Evolutionary conservation across 30 jellyfish, hydroid and myxozoan genomes (phyloP).

Genomic region (Hydractinia echinata): DNA sequence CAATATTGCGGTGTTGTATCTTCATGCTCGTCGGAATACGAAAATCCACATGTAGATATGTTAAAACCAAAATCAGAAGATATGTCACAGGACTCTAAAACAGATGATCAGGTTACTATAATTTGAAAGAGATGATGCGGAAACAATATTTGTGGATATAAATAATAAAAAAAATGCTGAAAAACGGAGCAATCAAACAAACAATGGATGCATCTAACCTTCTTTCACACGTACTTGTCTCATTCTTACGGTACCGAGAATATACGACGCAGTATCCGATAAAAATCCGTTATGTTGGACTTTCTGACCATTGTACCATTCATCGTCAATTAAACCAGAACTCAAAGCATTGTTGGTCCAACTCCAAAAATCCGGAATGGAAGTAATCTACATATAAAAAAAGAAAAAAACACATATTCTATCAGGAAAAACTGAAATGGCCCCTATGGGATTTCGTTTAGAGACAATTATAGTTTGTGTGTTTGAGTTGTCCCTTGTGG

Average conservation of each 20-base stretch:
- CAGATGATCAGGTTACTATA: too few species aligned
- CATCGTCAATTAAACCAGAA: conserved; percentile 45
- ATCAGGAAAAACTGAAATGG: too few species aligned
- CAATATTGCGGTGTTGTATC: conserved; percentile 30
- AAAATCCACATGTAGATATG: conserved; percentile 3
- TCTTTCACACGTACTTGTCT: conserved; percentile 56
- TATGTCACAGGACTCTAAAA: too few species aligned
- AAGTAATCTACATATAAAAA: conserved; percentile 2
- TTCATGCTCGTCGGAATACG: conserved; percentile 6
- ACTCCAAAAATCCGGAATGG: conserved; percentile 48
- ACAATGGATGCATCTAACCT: conserved; percentile 26
- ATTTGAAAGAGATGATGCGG: too few species aligned
- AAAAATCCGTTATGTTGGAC: conserved; percentile 40
- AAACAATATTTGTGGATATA: too few species aligned
- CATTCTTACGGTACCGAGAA: conserved; percentile 64
- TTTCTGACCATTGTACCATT: conserved; percentile 42
- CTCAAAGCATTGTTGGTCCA: conserved; percentile 49
- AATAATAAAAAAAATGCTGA: neutral
- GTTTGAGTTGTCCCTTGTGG: too few species aligned
- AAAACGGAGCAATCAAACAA: too few species aligned
- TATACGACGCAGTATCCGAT: conserved; percentile 40
- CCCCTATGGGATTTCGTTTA: too few species aligned
- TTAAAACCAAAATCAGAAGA: neutral
- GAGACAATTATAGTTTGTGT: too few species aligned
- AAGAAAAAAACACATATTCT: too few species aligned